phyloP scores from a whole-genome alignment of 1,140 invertebrate genomes.

The Drosophila parabipectinata region DNA sequence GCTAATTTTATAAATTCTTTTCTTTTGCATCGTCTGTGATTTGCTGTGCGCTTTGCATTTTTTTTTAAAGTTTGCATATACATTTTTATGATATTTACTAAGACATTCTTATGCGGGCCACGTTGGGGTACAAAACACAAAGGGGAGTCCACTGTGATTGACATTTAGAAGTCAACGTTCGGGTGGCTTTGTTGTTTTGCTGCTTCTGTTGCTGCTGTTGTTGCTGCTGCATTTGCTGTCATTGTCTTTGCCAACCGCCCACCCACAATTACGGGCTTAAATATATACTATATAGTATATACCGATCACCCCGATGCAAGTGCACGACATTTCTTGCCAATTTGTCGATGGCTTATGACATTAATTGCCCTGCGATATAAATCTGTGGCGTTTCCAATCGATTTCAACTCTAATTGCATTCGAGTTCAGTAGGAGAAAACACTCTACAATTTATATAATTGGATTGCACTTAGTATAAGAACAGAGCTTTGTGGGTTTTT shows the following conservation, averaged over 20 bases:
- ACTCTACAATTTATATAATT: conserved; percentile 13
- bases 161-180: conserved; percentile 78
- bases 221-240: conserved; percentile 22
- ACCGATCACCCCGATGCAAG: conserved; percentile 1
- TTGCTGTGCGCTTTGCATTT: conserved; percentile 62
- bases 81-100: conserved; percentile 72
- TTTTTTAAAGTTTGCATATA: conserved; percentile 55
- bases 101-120: conserved; percentile 67
- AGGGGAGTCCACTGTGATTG: conserved; percentile 58
- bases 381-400: conserved; percentile 4
- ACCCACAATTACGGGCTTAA: not conserved
- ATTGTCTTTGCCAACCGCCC: conserved; percentile 57
- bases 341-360: conserved; percentile 59
- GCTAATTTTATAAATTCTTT: conserved; percentile 77
- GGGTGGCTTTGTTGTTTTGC: conserved; percentile 37
- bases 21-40: conserved; percentile 54
- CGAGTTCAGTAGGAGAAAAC: not conserved
- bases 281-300: not conserved
- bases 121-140: conserved; percentile 20
- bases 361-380: conserved; percentile 45
- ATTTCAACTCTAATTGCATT: conserved; percentile 13
- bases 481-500: not conserved
- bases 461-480: not conserved
- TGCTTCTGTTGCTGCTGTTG: conserved; percentile 21
- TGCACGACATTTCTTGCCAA: conserved; percentile 60